phyloP scores from a whole-genome alignment of 1,140 invertebrate genomes.

The Drosophila funebris region DNA sequence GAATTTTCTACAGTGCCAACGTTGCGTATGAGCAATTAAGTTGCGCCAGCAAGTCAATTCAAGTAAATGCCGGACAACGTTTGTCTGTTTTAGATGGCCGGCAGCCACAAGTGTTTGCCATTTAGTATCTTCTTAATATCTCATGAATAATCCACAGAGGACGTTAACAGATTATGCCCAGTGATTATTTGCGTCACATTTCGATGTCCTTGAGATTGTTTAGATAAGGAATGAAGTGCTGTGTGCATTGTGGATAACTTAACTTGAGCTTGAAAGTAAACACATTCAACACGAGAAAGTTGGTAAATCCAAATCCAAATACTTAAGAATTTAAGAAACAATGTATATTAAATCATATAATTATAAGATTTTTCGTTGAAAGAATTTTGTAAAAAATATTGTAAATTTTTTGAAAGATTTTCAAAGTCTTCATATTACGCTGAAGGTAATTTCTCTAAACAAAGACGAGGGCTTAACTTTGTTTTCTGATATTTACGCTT shows the following conservation, averaged over 20 bases:
- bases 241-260: constrained; percentile 10
- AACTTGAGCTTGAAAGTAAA: background rate
- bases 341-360: background rate
- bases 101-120: background rate
- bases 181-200: constrained; percentile 62
- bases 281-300: background rate
- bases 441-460: background rate
- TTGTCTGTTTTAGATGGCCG: background rate
- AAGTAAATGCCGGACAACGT: too few relatives aligned
- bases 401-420: background rate
- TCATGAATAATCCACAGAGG: constrained; percentile 62
- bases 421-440: background rate
- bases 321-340: background rate
- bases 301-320: too few relatives aligned
- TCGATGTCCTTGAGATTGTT: constrained; percentile 15
- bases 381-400: background rate
- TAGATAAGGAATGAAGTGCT: background rate
- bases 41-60: constrained; percentile 35
- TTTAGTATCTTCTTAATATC: background rate
- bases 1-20: constrained; percentile 47
- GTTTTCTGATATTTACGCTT: constrained; percentile 10
- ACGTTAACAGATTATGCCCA: constrained; percentile 45
- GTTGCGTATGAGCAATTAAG: constrained; percentile 55
- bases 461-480: constrained; percentile 3
- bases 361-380: background rate